Evolutionary conservation across 2,888 invertebrate species (phyloP), one percentile per base, ranked within the genome.

Genomic region (Drosophila mayaguana): DNA sequence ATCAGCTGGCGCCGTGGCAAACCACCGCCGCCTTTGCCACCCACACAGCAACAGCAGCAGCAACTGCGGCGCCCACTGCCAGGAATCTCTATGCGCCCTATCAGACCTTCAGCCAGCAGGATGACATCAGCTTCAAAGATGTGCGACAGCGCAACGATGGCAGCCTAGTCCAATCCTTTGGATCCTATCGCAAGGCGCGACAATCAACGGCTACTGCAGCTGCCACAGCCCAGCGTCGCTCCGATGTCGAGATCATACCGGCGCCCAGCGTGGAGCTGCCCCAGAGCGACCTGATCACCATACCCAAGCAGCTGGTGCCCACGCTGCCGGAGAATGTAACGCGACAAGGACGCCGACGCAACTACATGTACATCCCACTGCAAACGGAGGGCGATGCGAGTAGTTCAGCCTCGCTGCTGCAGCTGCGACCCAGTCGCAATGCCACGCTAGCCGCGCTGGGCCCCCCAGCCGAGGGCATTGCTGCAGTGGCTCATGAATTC

Each of bases 61-160:
- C 67, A 7, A 81, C 76, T 4, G 72, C 74, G 16, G 81, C 80
- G 20, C 83, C 89, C 25, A 81, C 84, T 3, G 92, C 92, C 1
- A 88, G 92, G 5, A 93, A 93, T 76, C 87, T 93, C n/a, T 93
- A 92, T 67, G 92, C 92, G 7, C 93, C 93, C 3, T 91, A 91
- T 66, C 88, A 93, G 75, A 80, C 89, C 11, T 93, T 93, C 63
- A 91, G 91, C 5, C 92, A 91, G 72, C 80, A 90, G 6, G 93
- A 93, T 66, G 91, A 92, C 53, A 80, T 92, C 55, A 90, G 91
- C 50, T 92, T 91, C 63, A 88, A 90, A 36, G 91, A 92, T 68
- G 84, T 91, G 75, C 87, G 89, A 2, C 89, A 88, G 66, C 87
- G 91, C 53, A 75, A 80, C n/a, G 91, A 92, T 67, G 93, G 92